Conservation (phyloP, 2,797 vertebrate genomes). For the Pipistrellus kuhlii region DNA sequence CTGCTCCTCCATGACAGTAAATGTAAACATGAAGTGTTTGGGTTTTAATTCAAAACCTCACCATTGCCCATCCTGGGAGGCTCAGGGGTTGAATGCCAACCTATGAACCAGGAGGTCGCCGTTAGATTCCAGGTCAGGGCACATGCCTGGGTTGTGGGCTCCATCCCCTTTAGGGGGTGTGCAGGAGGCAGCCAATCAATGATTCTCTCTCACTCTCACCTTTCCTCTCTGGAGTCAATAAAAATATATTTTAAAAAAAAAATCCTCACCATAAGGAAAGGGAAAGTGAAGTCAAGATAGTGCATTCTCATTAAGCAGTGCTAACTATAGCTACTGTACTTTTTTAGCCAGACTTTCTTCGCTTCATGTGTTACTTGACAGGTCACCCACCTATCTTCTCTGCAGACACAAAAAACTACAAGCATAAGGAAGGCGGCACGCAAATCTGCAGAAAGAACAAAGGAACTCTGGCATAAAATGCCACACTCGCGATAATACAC, state of each 20-base stretch:
- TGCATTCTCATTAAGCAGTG: slow-evolving; percentile 63
- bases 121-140: no score
- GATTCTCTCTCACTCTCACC: no score
- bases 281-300: slow-evolving; percentile 45
- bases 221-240: no score
- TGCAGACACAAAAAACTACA: slow-evolving; percentile 63
- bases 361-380: slow-evolving; percentile 54
- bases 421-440: slow-evolving; percentile 1
- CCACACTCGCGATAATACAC: slow-evolving; percentile 12
- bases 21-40: not conserved
- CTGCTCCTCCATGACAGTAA: not conserved
- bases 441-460: slow-evolving; percentile 47
- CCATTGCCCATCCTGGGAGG: not conserved
- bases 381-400: slow-evolving; percentile 62
- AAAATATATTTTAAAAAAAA: not conserved
- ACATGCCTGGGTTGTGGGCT: no score
- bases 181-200: no score
- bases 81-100: no score
- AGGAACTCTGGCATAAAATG: not conserved
- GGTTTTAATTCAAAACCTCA: slow-evolving; percentile 44
- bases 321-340: slow-evolving; percentile 67
- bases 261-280: slow-evolving; percentile 31
- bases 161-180: no score
- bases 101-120: no score
- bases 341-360: slow-evolving; percentile 14